A percentile compares a stretch with the other conserved stretches of the same genome.
These are phyloP conservation scores for Pterostichus niger DNA, from an alignment of 2,888 invertebrate species.

Conservation along the genomic window DNA sequence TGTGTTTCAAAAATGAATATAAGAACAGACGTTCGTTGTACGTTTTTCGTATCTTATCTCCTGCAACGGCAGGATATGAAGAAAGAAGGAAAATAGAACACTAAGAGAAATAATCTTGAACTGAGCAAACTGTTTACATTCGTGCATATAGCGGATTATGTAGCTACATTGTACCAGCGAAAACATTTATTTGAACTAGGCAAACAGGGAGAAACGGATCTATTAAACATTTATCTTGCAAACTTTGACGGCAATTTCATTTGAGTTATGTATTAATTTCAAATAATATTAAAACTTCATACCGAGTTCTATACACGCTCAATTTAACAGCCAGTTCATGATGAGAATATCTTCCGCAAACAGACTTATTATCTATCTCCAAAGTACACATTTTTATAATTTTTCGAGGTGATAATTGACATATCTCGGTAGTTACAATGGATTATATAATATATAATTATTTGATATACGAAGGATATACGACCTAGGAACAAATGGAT, in stretches of 20 bases:
- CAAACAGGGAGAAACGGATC: slow-evolving; percentile 59
- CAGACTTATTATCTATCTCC: neutral
- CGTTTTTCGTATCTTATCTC: slow-evolving; percentile 41
- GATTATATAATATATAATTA: too few relatives aligned
- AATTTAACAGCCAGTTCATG: neutral
- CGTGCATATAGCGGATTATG: slow-evolving; percentile 58
- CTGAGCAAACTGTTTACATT: slow-evolving; percentile 63
- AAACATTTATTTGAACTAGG: slow-evolving; percentile 60
- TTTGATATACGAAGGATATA: too few relatives aligned
- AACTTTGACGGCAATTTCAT: slow-evolving; percentile 60
- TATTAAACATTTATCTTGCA: slow-evolving; percentile 60
- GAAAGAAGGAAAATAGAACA: slow-evolving; percentile 54
- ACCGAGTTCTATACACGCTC: neutral
- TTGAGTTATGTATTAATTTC: slow-evolving; percentile 43
- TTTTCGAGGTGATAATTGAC: too few relatives aligned
- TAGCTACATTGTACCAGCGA: slow-evolving; percentile 48
- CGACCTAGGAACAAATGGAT: too few relatives aligned
- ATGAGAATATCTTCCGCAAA: neutral
- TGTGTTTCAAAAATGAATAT: slow-evolving; percentile 52
- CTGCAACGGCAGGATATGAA: slow-evolving; percentile 31
- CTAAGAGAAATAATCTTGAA: slow-evolving; percentile 57
- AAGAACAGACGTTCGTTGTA: slow-evolving; percentile 30
- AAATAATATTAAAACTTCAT: slow-evolving; percentile 46
- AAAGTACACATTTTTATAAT: neutral
- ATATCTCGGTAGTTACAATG: too few relatives aligned